Evolutionary conservation across 2,797 vertebrate species (phyloP), one percentile per base, ranked within the genome.

Genomic region (Arctocebus calabarensis): DNA sequence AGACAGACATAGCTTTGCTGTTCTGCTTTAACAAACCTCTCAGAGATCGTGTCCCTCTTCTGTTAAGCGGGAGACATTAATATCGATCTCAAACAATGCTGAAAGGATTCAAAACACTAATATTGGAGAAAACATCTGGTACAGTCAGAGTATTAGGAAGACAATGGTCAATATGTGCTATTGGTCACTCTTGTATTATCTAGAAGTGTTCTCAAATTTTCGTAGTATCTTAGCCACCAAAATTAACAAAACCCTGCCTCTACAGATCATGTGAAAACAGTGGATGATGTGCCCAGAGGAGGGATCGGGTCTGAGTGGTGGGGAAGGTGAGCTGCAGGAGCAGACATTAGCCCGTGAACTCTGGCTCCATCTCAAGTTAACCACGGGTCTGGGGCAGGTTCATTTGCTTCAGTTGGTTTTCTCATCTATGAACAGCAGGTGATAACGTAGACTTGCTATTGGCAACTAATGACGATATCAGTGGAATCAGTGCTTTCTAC

Each of bases 91-190:
- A 88, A 94, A 77, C 34, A 25, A 57, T 61, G 22, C 7, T 66
- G 83, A 79, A 94, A 75, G 11, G 43, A 70, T 70, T 83, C 2
- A 48, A n/a, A 84, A 62, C 5, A 68, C 34, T 83, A 78, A 32
- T 57, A 86, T 79, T 71, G 74, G 82, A 88, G 68, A 27, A 96
- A 90, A 81, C 16, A 77, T 7, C 34, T n/a, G 7, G 61, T 29
- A 34, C 2, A 7, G 17, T 70, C 71, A 90, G 12, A 57, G 70
- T 5, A 32, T 64, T 87, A 22, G 37, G 43, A 88, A 92, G 55
- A 16, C 7, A 71, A 62, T 37, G 17, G 3, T 22, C 52, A 40
- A 25, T 66, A 40, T 10, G 81, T 19, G 27, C 32, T 43, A 13
- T 37, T 66, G 90, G 81, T 74, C 37, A 62, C 6, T 91, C 62